Conservation (phyloP, 1,140 invertebrate genomes). For the Vanessa atalanta region DNA sequence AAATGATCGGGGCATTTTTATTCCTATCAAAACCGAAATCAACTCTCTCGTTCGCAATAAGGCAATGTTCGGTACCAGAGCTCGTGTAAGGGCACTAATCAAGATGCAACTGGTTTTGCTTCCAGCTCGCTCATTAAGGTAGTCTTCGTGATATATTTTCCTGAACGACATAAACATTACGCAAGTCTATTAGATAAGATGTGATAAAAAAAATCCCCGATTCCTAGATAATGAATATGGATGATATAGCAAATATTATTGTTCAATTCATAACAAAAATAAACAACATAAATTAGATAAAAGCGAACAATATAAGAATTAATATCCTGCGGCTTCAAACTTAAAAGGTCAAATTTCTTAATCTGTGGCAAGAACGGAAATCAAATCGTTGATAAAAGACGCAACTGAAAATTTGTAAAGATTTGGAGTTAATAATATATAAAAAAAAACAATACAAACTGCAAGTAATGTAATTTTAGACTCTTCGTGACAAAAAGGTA, state of each 20-base stretch:
- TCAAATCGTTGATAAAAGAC: too few relatives aligned
- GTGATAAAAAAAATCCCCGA: neutral
- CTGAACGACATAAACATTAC: conserved; percentile 13
- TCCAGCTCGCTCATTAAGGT: conserved; percentile 12
- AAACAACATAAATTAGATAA: too few relatives aligned
- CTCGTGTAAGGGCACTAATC: neutral
- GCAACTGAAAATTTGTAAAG: too few relatives aligned
- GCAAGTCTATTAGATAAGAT: conserved; percentile 7
- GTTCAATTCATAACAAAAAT: too few relatives aligned
- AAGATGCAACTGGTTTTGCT: conserved; percentile 18
- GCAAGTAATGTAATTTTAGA: neutral
- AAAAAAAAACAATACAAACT: neutral
- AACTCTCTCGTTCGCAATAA: conserved; percentile 3
- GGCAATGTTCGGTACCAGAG: neutral
- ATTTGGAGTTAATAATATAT: neutral
- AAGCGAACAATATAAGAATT: too few relatives aligned
- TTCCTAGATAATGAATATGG: too few relatives aligned
- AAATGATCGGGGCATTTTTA: neutral
- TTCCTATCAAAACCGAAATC: neutral
- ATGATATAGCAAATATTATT: too few relatives aligned
- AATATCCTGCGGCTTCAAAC: too few relatives aligned
- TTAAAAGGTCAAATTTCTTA: too few relatives aligned
- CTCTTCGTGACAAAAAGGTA: neutral
- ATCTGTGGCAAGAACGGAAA: too few relatives aligned
- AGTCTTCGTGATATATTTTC: conserved; percentile 8